Evolutionary conservation across 1,140 invertebrate genomes (phyloP).

Genomic region (Eubasilissa regina): DNA sequence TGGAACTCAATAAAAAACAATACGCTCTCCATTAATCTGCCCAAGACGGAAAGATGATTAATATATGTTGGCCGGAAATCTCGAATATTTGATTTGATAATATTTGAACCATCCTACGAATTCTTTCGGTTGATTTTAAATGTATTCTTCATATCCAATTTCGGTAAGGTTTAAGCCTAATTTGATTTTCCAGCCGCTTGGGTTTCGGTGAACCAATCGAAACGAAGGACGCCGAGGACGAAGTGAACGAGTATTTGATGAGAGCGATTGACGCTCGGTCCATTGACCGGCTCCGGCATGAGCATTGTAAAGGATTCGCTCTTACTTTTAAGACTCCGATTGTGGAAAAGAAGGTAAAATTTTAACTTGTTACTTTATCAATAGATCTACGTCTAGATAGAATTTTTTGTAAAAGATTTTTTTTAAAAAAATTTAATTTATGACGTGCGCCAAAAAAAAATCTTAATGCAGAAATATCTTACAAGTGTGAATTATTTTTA

Average conservation of each 20-base stretch:
- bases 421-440: not conserved
- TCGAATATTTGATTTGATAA: no score
- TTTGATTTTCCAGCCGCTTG: slow-evolving; percentile 70
- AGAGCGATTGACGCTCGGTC: slow-evolving; percentile 95
- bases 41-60: no score
- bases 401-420: not conserved
- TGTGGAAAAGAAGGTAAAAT: slow-evolving; percentile 84
- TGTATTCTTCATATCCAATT: no score
- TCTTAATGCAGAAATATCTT: not conserved
- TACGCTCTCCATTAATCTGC: no score
- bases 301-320: slow-evolving; percentile 87
- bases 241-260: slow-evolving; percentile 95
- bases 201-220: slow-evolving; percentile 75
- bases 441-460: not conserved
- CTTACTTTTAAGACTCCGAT: slow-evolving; percentile 85
- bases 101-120: not conserved
- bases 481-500: no score
- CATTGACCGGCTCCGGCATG: slow-evolving; percentile 87
- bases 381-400: not conserved
- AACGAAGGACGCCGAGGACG: slow-evolving; percentile 87
- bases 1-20: no score
- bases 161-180: no score
- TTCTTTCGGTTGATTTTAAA: not conserved
- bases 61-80: no score
- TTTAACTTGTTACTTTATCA: not conserved